Evolutionary conservation across 1,140 invertebrate species (phyloP).

Genomic region (Euwallacea similis): DNA sequence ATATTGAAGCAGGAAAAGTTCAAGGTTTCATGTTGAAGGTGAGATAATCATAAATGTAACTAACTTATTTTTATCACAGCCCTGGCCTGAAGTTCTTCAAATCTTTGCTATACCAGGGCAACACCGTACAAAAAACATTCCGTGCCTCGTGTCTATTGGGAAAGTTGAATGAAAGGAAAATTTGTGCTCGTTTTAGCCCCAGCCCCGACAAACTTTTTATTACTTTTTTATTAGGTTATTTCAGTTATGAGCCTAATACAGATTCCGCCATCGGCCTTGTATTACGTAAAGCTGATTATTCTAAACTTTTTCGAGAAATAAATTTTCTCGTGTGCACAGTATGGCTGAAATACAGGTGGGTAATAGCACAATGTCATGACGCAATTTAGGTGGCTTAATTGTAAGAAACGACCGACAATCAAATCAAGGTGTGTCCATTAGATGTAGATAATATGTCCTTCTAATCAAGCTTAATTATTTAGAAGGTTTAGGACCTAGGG

Average conservation of each 20-base stretch:
- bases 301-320: too few species aligned
- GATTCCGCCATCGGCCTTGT: not conserved
- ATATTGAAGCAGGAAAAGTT: too few species aligned
- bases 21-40: too few species aligned
- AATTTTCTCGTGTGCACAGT: too few species aligned
- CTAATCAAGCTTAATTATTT: constrained; percentile 37
- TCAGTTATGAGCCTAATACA: constrained; percentile 15
- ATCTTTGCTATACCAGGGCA: not conserved
- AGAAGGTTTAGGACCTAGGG: constrained; percentile 19
- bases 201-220: constrained; percentile 10
- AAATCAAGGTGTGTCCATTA: constrained; percentile 5
- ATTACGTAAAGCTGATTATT: too few species aligned
- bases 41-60: too few species aligned
- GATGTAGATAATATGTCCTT: constrained; percentile 23
- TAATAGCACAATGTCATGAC: too few species aligned
- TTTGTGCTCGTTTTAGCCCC: constrained; percentile 1
- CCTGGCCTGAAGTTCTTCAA: not conserved
- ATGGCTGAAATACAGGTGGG: too few species aligned
- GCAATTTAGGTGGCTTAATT: not conserved
- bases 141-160: constrained; percentile 10
- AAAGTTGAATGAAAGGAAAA: constrained; percentile 20
- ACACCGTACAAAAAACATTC: constrained; percentile 5
- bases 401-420: not conserved
- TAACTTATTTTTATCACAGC: too few species aligned
- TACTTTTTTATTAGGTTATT: constrained; percentile 16